Conservation (phyloP, 2,113 vertebrate species). For the Leptosomus discolor region DNA sequence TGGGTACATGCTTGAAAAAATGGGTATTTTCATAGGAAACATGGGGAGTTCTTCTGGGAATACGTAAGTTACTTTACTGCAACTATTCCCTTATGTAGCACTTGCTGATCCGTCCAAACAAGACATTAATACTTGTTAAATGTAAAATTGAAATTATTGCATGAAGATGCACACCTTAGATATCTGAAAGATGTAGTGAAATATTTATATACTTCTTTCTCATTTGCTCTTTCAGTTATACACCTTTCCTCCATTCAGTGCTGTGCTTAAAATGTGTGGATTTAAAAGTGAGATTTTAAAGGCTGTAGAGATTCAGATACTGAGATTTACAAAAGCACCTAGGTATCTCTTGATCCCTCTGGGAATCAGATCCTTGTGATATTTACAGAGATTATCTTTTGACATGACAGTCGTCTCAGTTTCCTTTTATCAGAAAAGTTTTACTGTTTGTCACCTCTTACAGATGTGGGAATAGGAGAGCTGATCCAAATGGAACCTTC, state of each 20-base stretch:
- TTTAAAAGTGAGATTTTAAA: neutral
- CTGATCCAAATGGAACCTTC: neutral
- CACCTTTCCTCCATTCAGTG: neutral
- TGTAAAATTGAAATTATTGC: neutral
- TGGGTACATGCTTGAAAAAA: neutral
- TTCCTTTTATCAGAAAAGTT: neutral
- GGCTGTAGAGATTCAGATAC: neutral
- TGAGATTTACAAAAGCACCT: neutral
- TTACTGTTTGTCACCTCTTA: neutral
- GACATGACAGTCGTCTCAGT: neutral
- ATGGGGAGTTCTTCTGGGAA: neutral
- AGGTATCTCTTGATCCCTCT: neutral
- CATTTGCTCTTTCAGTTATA: neutral
- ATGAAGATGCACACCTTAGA: neutral
- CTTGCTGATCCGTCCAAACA: neutral
- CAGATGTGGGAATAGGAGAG: neutral
- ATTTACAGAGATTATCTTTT: neutral
- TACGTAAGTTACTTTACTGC: neutral
- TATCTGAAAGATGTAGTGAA: neutral
- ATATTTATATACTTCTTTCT: neutral
- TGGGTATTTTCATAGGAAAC: neutral
- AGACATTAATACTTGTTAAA: neutral
- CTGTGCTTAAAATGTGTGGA: neutral
- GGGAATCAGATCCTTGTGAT: neutral
- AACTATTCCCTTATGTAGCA: neutral